Evolutionary conservation across 2,797 vertebrate genomes (phyloP).

Genomic region (Ceryle rudis): DNA sequence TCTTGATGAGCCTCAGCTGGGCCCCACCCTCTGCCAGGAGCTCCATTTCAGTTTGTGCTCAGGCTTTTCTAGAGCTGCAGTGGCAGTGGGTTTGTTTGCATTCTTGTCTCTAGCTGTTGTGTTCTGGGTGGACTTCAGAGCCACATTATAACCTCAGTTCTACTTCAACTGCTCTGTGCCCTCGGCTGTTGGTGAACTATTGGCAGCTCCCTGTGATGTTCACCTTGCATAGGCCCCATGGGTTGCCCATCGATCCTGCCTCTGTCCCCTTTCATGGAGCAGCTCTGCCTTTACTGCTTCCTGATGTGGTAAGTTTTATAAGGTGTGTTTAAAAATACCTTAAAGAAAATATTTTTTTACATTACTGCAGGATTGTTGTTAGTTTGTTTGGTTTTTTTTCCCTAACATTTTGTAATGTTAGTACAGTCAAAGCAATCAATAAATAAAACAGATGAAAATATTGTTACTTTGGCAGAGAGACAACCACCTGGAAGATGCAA

Average conservation of each 20-base stretch:
- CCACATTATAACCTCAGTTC: rapidly evolving
- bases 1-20: not conserved
- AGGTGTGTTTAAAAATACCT: rapidly evolving
- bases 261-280: not conserved
- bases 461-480: not conserved
- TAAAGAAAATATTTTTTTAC: not conserved
- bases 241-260: rapidly evolving
- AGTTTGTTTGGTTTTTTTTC: not conserved
- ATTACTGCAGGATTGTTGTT: not conserved
- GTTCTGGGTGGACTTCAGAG: not conserved
- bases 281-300: not conserved
- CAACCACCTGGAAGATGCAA: not conserved
- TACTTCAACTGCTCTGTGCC: rapidly evolving
- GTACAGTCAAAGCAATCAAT: not conserved
- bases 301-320: not conserved
- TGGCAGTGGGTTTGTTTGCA: rapidly evolving
- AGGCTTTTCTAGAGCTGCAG: rapidly evolving
- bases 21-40: not conserved
- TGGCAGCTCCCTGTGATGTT: no score
- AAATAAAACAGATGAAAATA: not conserved
- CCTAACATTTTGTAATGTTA: not conserved
- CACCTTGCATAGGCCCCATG: rapidly evolving
- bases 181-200: rapidly evolving
- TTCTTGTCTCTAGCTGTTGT: rapidly evolving
- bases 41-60: rapidly evolving